Evolutionary conservation across 2,888 invertebrate genomes (phyloP), one percentile per base, ranked within the genome.

Genomic region (Cinara cedri): DNA sequence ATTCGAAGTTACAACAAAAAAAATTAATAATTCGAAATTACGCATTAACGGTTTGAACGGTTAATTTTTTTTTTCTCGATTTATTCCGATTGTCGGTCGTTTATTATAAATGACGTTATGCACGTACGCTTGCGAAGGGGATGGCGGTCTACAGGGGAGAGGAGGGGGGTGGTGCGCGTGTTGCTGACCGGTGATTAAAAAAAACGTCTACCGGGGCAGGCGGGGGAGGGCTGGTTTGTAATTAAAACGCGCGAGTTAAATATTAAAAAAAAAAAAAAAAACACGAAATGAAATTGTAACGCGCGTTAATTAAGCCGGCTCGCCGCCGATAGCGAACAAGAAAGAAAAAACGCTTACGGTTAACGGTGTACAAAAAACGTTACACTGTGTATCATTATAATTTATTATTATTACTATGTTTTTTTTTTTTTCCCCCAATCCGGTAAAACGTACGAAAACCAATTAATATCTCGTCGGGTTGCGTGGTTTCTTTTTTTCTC

Each of bases 191-290:
- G 70, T 78, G 57, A 78, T 78, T 60, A 78, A 60, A 68, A 78
- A 42, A 16, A 70, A 55, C 66, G 46, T 76, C 65, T 60, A n/a
- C n/a, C n/a, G n/a, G 16, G 3, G 6, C 34, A 34, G n/a, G n/a
- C n/a, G n/a, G n/a, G n/a, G n/a, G 19, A n/a, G 78, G 70, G 78
- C 78, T 68, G 78, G 78, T 60, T 78, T 60, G 78, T 78, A 78
- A 78, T 78, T 78, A 78, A 68, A 78, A 78, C 76, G 6, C 76
- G 6, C 57, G 19, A 68, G 65, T 55, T 75, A 68, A 78, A 68
- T 34, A 55, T 68, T 3, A 6, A 6, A 34, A 34, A 6, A 34
- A 34, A 34, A 34, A 34, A 34, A 34, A 34, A 6, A 34, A 34
- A 34, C 3, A 34, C 34, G 19, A 76, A 68, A 78, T n/a, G n/a